Percentiles rank a stretch among this genome's conserved stretches.
phyloP scores from a whole-genome alignment of 2,797 vertebrate species.

The Darevskia mixta region DNA sequence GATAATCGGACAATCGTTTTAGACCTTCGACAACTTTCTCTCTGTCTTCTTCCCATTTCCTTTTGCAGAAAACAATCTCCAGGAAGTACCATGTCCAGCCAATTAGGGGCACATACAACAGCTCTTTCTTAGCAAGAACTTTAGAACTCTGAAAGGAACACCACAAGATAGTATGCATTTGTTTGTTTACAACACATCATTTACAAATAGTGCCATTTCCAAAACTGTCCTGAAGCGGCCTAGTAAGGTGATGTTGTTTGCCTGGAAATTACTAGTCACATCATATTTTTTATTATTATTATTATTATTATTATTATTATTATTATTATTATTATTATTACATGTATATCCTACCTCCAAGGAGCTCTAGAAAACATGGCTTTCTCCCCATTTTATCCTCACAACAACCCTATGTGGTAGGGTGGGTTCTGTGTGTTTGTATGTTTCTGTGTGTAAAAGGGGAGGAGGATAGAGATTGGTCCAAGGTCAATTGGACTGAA shows the following conservation, averaged over 20 bases:
- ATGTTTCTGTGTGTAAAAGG: no score
- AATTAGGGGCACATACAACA: conserved; percentile 94
- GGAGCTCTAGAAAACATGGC: not conserved
- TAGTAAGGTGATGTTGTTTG: not conserved
- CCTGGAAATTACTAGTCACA: not conserved
- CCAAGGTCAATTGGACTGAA: not conserved
- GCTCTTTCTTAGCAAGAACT: conserved; percentile 95
- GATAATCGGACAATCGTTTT: conserved; percentile 88
- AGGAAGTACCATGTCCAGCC: conserved; percentile 99
- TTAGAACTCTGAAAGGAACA: conserved; percentile 90
- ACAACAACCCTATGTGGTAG: not conserved
- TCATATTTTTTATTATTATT: no score
- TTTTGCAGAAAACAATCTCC: conserved; percentile 98
- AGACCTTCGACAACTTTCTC: conserved; percentile 90
- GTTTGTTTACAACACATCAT: not conserved
- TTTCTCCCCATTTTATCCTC: not conserved
- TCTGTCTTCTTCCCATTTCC: conserved; percentile 96
- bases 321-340: not conserved
- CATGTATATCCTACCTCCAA: not conserved
- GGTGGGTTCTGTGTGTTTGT: no score
- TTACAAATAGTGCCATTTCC: not conserved
- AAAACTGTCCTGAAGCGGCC: not conserved
- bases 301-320: no score
- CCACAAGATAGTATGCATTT: not conserved
- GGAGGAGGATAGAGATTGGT: not conserved